A percentile compares a stretch with the other conserved stretches of the same genome.
These are phyloP conservation scores for Stegastes partitus DNA, from an alignment of 2,113 vertebrate genomes.

Conservation along the genomic window DNA sequence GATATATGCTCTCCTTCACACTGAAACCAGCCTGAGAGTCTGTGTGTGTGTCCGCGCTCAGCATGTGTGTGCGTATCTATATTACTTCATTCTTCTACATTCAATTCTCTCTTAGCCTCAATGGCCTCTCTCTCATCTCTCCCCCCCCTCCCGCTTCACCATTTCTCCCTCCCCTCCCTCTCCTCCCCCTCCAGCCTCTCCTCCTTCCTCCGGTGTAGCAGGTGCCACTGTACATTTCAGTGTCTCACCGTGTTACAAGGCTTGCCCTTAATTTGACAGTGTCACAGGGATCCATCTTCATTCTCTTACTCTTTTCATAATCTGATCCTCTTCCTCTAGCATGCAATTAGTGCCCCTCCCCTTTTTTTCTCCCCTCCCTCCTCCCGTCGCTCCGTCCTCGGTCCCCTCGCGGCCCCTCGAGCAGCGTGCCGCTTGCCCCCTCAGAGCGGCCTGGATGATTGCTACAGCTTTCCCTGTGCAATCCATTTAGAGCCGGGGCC, in stretches of 20 bases:
- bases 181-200: conserved; percentile 46
- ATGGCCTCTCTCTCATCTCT: conserved; percentile 67
- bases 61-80: conserved; percentile 46
- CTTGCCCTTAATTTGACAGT: conserved; percentile 98
- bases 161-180: conserved; percentile 46
- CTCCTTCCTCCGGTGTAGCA: conserved; percentile 73
- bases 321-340: conserved; percentile 97
- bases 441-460: conserved; percentile 90
- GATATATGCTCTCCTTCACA: conserved; percentile 77
- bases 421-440: conserved; percentile 80
- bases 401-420: conserved; percentile 64
- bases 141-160: conserved; percentile 38
- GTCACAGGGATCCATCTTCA: conserved; percentile 99
- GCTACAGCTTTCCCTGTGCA: conserved; percentile 96
- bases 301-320: conserved; percentile 99
- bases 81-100: conserved; percentile 80
- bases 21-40: conserved; percentile 43
- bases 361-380: conserved; percentile 45
- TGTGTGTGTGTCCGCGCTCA: conserved; percentile 9
- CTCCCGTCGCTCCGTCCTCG: conserved; percentile 56
- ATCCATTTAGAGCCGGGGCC: conserved; percentile 93
- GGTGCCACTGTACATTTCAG: conserved; percentile 88
- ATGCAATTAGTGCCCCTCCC: conserved; percentile 99
- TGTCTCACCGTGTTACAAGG: conserved; percentile 82
- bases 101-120: conserved; percentile 81